A percentile compares a stretch with the other conserved stretches of the same genome.
Conservation (phyloP, 2,113 vertebrate species). For the Hemiprocne comata region DNA sequence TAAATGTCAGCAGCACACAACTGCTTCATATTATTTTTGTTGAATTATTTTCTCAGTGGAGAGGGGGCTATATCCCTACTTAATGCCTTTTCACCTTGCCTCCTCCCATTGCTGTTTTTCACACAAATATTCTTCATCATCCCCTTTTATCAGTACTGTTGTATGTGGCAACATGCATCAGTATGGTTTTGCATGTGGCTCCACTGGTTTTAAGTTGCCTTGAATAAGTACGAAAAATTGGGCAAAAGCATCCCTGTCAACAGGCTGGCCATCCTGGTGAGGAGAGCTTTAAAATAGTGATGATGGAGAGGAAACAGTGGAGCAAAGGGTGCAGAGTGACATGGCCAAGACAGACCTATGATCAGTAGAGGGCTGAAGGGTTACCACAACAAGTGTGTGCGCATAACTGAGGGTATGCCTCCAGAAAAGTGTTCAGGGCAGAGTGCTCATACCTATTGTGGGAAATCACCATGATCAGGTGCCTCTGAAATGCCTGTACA, state of each 20-base stretch:
- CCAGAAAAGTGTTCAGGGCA: not conserved
- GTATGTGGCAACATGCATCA: no score
- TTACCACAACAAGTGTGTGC: fast-evolving
- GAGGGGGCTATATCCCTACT: not conserved
- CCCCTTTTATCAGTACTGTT: not conserved
- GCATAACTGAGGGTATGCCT: not conserved
- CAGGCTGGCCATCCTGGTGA: not conserved
- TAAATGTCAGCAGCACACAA: not conserved
- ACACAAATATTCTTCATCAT: not conserved
- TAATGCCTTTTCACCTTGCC: not conserved
- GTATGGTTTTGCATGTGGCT: not conserved
- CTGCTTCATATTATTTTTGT: not conserved
- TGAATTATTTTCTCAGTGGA: not conserved
- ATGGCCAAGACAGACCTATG: fast-evolving
- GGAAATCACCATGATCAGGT: not conserved
- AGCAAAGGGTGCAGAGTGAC: not conserved
- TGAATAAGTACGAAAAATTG: not conserved
- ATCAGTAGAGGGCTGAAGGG: not conserved
- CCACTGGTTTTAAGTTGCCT: not conserved
- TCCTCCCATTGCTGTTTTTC: no score
- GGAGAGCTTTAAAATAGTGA: not conserved
- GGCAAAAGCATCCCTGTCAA: not conserved
- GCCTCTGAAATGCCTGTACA: not conserved
- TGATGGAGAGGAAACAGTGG: not conserved
- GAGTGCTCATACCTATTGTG: fast-evolving